phyloP scores from a whole-genome alignment of 1,140 invertebrate species.

The Lucilia cuprina region DNA sequence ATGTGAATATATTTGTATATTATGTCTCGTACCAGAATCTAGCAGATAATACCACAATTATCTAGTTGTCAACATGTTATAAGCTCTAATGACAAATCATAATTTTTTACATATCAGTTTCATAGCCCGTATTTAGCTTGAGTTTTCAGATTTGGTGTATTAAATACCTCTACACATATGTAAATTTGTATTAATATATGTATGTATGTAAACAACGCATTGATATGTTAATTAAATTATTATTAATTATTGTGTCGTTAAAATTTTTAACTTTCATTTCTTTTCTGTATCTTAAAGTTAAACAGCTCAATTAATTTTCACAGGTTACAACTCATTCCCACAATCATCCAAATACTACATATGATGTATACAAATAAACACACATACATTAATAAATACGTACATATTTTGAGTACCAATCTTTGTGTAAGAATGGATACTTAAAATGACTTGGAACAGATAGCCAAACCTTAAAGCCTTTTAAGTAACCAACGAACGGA shows the following conservation, averaged over 20 bases:
- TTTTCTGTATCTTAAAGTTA: slow-evolving; percentile 36
- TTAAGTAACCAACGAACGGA: no score
- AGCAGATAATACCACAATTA: background rate
- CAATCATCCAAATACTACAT: background rate
- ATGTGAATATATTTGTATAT: no score
- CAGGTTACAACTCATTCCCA: slow-evolving; percentile 35
- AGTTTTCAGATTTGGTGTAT: background rate
- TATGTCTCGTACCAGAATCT: no score
- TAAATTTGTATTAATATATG: background rate
- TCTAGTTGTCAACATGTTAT: background rate
- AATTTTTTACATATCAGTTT: background rate
- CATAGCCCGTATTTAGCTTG: background rate
- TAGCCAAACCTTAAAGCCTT: background rate
- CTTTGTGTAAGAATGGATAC: background rate
- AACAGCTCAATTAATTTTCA: slow-evolving; percentile 41
- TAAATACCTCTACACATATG: background rate
- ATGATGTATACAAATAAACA: no score
- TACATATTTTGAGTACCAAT: background rate
- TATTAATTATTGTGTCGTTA: slow-evolving; percentile 36
- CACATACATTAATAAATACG: background rate
- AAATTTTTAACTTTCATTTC: slow-evolving; percentile 37
- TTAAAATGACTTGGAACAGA: background rate
- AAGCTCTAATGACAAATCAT: background rate
- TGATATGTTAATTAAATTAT: slow-evolving; percentile 34
- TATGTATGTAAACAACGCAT: background rate